Evolutionary conservation across 2,797 vertebrate genomes (phyloP).

Genomic region (Pagetopsis macropterus): DNA sequence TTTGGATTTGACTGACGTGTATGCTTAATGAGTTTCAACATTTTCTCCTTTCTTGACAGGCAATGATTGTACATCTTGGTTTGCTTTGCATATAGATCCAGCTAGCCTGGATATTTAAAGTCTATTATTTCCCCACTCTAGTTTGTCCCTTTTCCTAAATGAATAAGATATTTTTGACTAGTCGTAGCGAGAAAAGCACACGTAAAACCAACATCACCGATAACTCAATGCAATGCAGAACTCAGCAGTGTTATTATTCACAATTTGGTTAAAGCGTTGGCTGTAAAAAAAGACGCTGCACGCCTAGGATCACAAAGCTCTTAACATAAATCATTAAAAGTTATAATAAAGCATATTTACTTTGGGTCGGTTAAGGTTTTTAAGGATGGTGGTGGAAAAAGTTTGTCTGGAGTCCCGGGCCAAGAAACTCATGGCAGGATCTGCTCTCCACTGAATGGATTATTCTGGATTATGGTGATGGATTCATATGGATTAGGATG

Average conservation of each 20-base stretch:
- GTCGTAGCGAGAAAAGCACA: background rate
- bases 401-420: too few relatives aligned
- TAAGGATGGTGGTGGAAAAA: too few relatives aligned
- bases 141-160: background rate
- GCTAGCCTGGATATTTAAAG: slow-evolving; percentile 11
- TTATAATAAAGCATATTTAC: too few relatives aligned
- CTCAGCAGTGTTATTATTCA: background rate
- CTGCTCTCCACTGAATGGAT: too few relatives aligned
- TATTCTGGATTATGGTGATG: too few relatives aligned
- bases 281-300: background rate
- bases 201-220: background rate
- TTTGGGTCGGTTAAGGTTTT: too few relatives aligned
- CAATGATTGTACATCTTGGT: slow-evolving; percentile 34
- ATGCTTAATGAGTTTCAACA: slow-evolving; percentile 40
- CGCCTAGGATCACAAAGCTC: too few relatives aligned
- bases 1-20: slow-evolving; percentile 33
- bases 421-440: too few relatives aligned
- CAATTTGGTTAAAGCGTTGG: background rate
- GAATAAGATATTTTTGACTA: slow-evolving; percentile 13
- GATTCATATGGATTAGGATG: background rate
- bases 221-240: too few relatives aligned
- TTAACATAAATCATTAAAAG: too few relatives aligned
- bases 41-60: background rate
- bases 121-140: background rate
- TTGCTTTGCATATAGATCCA: slow-evolving; percentile 23